Evolutionary conservation across 2,113 vertebrate genomes (phyloP).

Genomic region (Microcebus griseorufus): DNA sequence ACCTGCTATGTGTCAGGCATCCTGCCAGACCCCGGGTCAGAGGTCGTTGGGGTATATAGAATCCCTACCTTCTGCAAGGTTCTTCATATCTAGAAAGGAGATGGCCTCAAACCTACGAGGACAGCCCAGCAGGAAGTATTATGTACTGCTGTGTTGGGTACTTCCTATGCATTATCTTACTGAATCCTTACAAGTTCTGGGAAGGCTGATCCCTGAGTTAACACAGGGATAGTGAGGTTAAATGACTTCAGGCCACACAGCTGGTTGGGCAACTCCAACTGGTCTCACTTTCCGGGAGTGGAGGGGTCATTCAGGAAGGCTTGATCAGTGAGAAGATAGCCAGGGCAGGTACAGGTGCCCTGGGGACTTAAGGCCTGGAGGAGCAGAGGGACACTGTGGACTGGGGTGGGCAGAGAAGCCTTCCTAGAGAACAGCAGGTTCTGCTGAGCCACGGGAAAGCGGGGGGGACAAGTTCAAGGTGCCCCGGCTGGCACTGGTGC

Average conservation of each 20-base stretch:
- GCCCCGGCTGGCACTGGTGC: neutral
- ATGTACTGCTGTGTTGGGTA: too few species aligned
- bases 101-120: neutral
- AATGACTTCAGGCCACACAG: neutral
- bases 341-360: neutral
- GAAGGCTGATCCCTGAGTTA: neutral
- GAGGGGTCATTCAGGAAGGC: neutral
- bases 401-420: neutral
- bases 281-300: neutral
- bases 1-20: neutral
- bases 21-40: neutral
- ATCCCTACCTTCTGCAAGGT: neutral
- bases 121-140: neutral
- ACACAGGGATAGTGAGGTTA: neutral
- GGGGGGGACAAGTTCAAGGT: neutral
- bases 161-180: rapidly evolving
- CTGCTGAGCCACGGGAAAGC: neutral
- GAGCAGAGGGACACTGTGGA: neutral
- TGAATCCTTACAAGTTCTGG: neutral
- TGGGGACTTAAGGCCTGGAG: neutral
- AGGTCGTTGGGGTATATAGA: neutral
- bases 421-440: neutral
- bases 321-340: neutral
- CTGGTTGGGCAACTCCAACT: neutral
- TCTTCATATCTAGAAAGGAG: neutral